A percentile compares a stretch with the other conserved stretches of the same genome.
phyloP scores from a whole-genome alignment of 2,797 vertebrate genomes.

The Melanotaenia parkinsoni region DNA sequence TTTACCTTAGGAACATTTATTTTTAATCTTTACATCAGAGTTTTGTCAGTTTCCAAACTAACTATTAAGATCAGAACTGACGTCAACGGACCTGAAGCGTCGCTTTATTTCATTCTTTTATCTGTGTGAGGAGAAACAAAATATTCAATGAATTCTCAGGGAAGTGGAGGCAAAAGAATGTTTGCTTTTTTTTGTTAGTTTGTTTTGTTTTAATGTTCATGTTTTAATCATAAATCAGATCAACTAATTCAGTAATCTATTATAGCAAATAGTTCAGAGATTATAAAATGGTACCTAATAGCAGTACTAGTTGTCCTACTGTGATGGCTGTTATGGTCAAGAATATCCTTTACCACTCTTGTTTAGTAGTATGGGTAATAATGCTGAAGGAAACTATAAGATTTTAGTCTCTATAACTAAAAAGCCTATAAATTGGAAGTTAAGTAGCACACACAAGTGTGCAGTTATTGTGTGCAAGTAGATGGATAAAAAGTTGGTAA shows the following conservation, averaged over 20 bases:
- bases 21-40: conserved; percentile 14
- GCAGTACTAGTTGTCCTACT: not conserved
- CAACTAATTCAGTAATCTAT: too few species aligned
- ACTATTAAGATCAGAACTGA: conserved; percentile 22
- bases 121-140: conserved; percentile 21
- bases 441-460: conserved; percentile 36
- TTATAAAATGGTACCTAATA: not conserved
- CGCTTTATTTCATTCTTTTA: not conserved
- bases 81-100: not conserved
- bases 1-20: not conserved
- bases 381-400: too few species aligned
- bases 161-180: not conserved
- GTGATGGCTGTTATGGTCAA: not conserved
- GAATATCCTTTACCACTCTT: not conserved
- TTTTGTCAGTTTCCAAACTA: conserved; percentile 22
- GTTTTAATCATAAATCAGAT: too few species aligned
- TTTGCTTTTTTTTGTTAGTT: too few species aligned
- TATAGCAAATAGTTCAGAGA: too few species aligned
- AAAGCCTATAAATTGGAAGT: not conserved
- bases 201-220: too few species aligned
- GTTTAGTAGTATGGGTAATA: not conserved
- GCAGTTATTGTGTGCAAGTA: conserved; percentile 63
- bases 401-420: too few species aligned
- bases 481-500: conserved; percentile 45
- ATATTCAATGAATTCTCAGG: not conserved